Evolutionary conservation across 2,888 invertebrate genomes (phyloP).

Genomic region (Sisyra nigra): DNA sequence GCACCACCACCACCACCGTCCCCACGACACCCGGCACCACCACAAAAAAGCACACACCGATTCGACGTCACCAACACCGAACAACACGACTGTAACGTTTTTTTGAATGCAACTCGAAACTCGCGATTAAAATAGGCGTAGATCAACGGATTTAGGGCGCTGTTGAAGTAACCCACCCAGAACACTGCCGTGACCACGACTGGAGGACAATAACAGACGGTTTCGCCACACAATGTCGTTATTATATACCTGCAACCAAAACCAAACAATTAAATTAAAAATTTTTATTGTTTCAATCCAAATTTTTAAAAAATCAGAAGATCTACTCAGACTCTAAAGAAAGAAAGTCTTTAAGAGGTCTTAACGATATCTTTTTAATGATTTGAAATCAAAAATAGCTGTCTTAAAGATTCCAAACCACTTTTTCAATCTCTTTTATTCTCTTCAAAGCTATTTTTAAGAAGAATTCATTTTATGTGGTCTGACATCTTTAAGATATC

Average conservation of each 20-base stretch:
- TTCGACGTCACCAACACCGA: slow-evolving; percentile 27
- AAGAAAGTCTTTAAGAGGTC: too few relatives aligned
- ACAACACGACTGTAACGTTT: slow-evolving; percentile 66
- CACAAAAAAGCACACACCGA: slow-evolving; percentile 19
- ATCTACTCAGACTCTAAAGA: too few relatives aligned
- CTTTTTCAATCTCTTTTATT: too few relatives aligned
- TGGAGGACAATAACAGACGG: slow-evolving; percentile 62
- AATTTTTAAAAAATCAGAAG: too few relatives aligned
- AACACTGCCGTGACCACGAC: slow-evolving; percentile 81
- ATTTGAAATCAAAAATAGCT: too few relatives aligned
- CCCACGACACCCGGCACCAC: not conserved
- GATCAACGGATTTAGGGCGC: slow-evolving; percentile 89
- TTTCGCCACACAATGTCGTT: slow-evolving; percentile 57
- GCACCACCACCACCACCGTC: not conserved
- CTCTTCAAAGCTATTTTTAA: too few relatives aligned
- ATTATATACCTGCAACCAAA: slow-evolving; percentile 64
- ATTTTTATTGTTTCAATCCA: not conserved
- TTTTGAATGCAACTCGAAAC: slow-evolving; percentile 88
- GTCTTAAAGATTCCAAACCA: too few relatives aligned
- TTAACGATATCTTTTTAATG: too few relatives aligned
- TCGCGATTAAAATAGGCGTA: slow-evolving; percentile 97
- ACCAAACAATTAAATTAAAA: slow-evolving; percentile 17
- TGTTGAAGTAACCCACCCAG: slow-evolving; percentile 98
- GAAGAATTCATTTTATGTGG: too few relatives aligned
- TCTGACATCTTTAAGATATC: too few relatives aligned